Base-by-base conservation (phyloP, 2,797 vertebrate species). In the Phrynocephalus guinanensis region DNA sequence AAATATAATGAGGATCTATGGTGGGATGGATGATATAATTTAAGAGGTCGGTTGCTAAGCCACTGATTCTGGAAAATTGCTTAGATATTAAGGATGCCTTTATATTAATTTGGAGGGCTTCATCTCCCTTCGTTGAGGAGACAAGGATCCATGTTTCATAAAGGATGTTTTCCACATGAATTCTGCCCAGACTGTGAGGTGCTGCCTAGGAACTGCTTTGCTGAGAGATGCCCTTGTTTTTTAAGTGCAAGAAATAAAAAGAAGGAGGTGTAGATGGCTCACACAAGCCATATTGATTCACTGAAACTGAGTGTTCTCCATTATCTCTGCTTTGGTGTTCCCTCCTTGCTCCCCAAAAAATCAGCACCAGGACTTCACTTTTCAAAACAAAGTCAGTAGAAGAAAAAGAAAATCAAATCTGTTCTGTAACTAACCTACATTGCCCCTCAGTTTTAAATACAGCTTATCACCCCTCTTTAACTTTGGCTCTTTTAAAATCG, bases 51-150 rank as follows among this genome's bases (percentile, higher is more conserved):
- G 91, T 88, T 66, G 90, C 86, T 24, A 9, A 38, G 1, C 76
- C 80, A 79, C 2, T 85, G 70, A 50, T 89, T 89, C 89, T 80
- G 70, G 66, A 44, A 79, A 66, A 50, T 63, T 92, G 89, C 86
- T 88, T 88, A 80, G 44, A 52, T 3, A 86, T 85, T 73, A 83
- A 86, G 78, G 60, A 71, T n/a, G 85, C 56, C 70, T 92, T 89
- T 85, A 94, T 88, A 94, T 91, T 91, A 79, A 91, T 91, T 90
- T 86, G 87, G 87, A 92, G 90, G 86, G 48, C 63, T 48, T 86
- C 84, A 22, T 88, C 91, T 60, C 87, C 84, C 87, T 84, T 24
- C 68, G 86, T 82, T 77, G 79, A 76, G n/a, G 67, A 90, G 86
- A 88, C n/a, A 66, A 70, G 20, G 75, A 89, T 87, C 71, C 11